Percentiles rank a stretch among this genome's conserved stretches.
Conservation (phyloP, 1,140 invertebrate species). For the Riptortus pedestris region DNA sequence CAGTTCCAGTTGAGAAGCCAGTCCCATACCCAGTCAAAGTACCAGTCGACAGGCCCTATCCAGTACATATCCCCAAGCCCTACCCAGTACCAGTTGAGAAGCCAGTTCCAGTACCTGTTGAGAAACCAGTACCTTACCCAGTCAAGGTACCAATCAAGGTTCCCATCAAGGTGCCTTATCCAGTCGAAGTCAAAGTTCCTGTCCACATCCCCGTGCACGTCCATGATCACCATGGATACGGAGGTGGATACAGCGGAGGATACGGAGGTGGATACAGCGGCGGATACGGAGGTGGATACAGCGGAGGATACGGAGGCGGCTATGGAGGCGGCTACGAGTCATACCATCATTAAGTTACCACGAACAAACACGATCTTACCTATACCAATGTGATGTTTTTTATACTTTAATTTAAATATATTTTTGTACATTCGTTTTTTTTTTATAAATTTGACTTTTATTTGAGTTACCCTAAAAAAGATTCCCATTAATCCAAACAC, state of each 20-base stretch:
- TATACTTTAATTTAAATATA: slow-evolving; percentile 24
- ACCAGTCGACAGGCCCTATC: slow-evolving; percentile 40
- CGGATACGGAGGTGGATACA: slow-evolving; percentile 28
- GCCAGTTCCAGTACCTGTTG: slow-evolving; percentile 65
- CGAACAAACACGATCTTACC: slow-evolving; percentile 15
- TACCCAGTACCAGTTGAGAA: slow-evolving; percentile 51
- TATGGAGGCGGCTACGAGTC: slow-evolving; percentile 30
- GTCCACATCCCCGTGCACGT: slow-evolving; percentile 50
- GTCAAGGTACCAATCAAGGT: slow-evolving; percentile 46
- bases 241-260: slow-evolving; percentile 32
- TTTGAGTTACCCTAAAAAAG: not conserved
- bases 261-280: slow-evolving; percentile 32
- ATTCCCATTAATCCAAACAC: too few relatives aligned
- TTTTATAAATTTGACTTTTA: slow-evolving; percentile 1
- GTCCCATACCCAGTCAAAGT: slow-evolving; percentile 58
- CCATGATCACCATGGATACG: slow-evolving; percentile 32
- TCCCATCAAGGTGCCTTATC: slow-evolving; percentile 38
- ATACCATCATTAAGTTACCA: slow-evolving; percentile 26
- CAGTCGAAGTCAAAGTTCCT: slow-evolving; percentile 40
- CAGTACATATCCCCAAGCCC: slow-evolving; percentile 41
- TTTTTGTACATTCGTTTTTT: slow-evolving; percentile 23
- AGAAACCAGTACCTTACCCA: slow-evolving; percentile 45
- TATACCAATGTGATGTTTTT: slow-evolving; percentile 22
- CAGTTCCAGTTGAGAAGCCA: slow-evolving; percentile 45
- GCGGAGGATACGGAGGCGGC: slow-evolving; percentile 32